These are phyloP conservation scores for Echinometra lucunter DNA, from an alignment of 53 echinoderm and acorn worm species.

Conservation along the genomic window DNA sequence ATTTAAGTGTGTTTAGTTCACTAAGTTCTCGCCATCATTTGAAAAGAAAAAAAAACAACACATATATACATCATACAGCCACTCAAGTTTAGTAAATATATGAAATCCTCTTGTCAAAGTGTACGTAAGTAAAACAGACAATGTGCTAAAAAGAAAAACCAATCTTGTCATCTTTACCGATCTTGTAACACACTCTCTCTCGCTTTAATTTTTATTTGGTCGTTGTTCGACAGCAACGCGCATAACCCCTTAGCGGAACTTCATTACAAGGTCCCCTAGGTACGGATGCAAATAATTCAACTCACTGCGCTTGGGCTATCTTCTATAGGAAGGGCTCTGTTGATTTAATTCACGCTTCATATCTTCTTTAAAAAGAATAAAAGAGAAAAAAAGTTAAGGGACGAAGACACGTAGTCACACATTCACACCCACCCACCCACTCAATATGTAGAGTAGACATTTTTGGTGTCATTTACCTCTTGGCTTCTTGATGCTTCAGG, in stretches of 20 bases:
- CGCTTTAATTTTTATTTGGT: not conserved
- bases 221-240: conserved; percentile 20
- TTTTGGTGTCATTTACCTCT: not conserved
- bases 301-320: conserved; percentile 53
- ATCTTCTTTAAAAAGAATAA: not conserved
- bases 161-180: not conserved
- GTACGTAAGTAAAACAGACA: not conserved
- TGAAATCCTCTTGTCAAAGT: not conserved
- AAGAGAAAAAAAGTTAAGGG: not conserved
- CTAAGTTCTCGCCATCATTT: no score
- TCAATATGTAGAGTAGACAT: not conserved
- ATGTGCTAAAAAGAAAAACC: not conserved
- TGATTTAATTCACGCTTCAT: conserved; percentile 50
- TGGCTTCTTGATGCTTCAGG: not conserved
- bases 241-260: conserved; percentile 53
- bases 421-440: not conserved
- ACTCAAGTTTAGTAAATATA: not conserved
- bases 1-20: no score
- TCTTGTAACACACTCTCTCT: not conserved
- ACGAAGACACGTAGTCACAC: conserved; percentile 49
- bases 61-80: not conserved
- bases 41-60: no score
- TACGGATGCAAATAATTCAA: conserved; percentile 65
- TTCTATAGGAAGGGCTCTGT: conserved; percentile 42
- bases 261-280: conserved; percentile 61